These are phyloP conservation scores for Sebastiscus albofasciatus DNA, from an alignment of 2,797 vertebrate species.

Conservation along the genomic window DNA sequence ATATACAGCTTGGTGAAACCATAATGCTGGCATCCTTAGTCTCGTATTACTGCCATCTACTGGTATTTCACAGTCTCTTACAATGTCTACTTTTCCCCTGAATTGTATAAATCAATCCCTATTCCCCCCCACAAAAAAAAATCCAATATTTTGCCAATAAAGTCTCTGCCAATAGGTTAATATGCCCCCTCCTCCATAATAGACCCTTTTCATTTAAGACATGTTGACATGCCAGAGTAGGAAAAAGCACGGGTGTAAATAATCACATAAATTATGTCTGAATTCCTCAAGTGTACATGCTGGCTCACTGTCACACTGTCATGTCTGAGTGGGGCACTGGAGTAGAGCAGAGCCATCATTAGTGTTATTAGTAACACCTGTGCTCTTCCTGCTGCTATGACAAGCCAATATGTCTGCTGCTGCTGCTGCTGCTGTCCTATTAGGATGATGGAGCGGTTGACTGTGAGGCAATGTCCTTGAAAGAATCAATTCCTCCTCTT, in stretches of 20 bases:
- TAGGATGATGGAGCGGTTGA: neutral
- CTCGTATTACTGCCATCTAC: conserved; percentile 18
- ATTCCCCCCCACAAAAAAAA: neutral
- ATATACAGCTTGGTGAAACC: neutral
- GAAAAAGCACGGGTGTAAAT: neutral
- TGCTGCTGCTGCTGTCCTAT: neutral
- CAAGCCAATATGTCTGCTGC: neutral
- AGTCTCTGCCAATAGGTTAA: neutral
- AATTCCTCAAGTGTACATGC: neutral
- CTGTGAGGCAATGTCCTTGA: neutral
- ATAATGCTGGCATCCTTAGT: neutral
- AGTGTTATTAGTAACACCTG: neutral
- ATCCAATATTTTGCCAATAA: neutral
- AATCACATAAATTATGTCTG: neutral
- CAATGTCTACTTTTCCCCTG: no score
- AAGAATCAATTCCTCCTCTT: neutral
- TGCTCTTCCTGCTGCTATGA: neutral
- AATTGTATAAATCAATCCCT: neutral
- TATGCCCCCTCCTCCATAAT: no score
- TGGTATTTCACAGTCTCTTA: neutral
- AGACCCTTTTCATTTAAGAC: neutral
- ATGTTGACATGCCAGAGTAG: neutral
- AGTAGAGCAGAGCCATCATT: neutral
- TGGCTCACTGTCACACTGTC: neutral
- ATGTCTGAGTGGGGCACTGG: no score